Evolutionary conservation across 1,140 invertebrate genomes (phyloP).

Genomic region (Zaprionus lachaisei): DNA sequence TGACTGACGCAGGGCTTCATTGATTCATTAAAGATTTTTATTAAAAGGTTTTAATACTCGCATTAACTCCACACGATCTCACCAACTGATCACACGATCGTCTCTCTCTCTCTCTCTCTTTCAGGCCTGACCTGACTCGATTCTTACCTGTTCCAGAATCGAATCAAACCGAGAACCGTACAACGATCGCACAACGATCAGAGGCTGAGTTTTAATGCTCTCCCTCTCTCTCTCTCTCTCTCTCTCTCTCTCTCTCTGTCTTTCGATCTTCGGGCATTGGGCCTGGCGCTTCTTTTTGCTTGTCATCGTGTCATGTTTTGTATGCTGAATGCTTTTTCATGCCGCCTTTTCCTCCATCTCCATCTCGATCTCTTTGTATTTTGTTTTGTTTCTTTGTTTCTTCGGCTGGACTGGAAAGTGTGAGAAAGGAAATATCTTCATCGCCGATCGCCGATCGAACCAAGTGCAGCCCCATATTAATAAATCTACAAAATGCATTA

Average conservation of each 20-base stretch:
- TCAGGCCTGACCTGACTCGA: constrained; percentile 30
- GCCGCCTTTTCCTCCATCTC: constrained; percentile 62
- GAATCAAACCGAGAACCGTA: constrained; percentile 17
- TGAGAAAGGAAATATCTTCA: constrained; percentile 82
- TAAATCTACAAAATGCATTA: constrained; percentile 60
- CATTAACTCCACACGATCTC: constrained; percentile 84
- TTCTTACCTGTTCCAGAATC: constrained; percentile 41
- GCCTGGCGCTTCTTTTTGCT: constrained; percentile 82
- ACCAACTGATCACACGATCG: constrained; percentile 65
- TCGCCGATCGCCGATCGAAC: constrained; percentile 56
- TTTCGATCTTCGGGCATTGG: constrained; percentile 27
- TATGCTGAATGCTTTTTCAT: constrained; percentile 76
- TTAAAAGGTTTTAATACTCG: constrained; percentile 84
- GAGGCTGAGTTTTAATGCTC: constrained; percentile 68
- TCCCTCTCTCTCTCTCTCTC: constrained; percentile 27
- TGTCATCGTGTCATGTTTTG: constrained; percentile 83
- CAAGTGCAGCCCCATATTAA: constrained; percentile 76
- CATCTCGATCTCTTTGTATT: constrained; percentile 22
- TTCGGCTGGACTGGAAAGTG: constrained; percentile 68
- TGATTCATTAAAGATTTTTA: constrained; percentile 84
- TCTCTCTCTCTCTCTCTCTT: constrained; percentile 13
- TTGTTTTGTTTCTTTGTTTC: constrained; percentile 36
- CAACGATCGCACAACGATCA: constrained; percentile 10
- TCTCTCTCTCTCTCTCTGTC: background rate
- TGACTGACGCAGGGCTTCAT: constrained; percentile 43